Evolutionary conservation across 1,140 invertebrate species (phyloP).

Genomic region (Dinoponera quadriceps): DNA sequence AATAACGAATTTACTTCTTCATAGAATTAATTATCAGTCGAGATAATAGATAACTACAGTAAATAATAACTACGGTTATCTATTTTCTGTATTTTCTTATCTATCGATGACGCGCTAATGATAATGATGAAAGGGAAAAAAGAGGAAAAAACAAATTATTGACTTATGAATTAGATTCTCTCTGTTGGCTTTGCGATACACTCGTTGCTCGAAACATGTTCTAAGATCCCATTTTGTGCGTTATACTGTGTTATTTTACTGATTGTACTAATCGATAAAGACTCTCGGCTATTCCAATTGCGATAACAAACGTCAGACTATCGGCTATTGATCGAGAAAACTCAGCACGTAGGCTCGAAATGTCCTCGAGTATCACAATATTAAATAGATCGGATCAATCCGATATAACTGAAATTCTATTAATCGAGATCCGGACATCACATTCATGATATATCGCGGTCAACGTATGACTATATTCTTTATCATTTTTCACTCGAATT

Average conservation of each 20-base stretch:
- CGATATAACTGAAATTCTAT: no score
- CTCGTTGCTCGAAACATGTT: neutral
- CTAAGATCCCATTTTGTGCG: slow-evolving; percentile 9
- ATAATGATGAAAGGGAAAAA: no score
- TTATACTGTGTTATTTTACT: slow-evolving; percentile 27
- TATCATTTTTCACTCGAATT: no score
- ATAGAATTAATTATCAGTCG: slow-evolving; percentile 16
- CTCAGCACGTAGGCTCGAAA: no score
- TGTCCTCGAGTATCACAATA: no score
- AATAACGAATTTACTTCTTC: neutral
- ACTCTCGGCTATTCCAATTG: slow-evolving; percentile 6
- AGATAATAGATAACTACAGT: no score
- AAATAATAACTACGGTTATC: neutral
- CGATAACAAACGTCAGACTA: neutral
- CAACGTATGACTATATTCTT: no score
- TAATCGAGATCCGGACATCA: no score
- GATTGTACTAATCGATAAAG: neutral
- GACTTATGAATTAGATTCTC: slow-evolving; percentile 21
- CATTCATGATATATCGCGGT: no score
- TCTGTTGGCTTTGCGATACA: neutral
- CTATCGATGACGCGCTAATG: neutral
- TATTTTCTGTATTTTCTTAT: slow-evolving; percentile 38
- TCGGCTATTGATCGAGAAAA: neutral
- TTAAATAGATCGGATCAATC: no score
- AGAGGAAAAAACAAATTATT: neutral